phyloP scores from a whole-genome alignment of 2,113 vertebrate species.

The Gulo gulo region DNA sequence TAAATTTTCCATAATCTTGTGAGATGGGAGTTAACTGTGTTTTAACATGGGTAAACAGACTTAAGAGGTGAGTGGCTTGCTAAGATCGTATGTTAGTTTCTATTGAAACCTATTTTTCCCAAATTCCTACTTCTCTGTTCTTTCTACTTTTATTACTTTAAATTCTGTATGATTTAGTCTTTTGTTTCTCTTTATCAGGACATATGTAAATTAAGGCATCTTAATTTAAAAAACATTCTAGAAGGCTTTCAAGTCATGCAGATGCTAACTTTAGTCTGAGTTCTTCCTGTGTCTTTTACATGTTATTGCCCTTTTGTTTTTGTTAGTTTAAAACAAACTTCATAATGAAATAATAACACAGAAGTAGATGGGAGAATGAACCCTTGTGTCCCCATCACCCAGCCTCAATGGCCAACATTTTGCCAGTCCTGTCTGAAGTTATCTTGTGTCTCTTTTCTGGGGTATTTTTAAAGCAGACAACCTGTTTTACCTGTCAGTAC shows the following conservation, averaged over 20 bases:
- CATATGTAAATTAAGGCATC: background rate
- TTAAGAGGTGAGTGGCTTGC: background rate
- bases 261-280: background rate
- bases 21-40: background rate
- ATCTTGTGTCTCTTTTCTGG: background rate
- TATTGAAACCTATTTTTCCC: background rate
- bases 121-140: background rate
- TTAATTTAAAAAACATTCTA: conserved; percentile 21
- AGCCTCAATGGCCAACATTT: background rate
- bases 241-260: conserved; percentile 9
- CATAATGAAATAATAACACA: background rate
- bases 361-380: background rate
- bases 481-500: background rate
- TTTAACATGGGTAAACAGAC: background rate
- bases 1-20: conserved; percentile 41
- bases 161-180: background rate
- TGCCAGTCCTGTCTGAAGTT: background rate
- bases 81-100: background rate
- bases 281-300: background rate
- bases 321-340: background rate
- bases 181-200: background rate
- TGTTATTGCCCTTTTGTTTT: background rate
- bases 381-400: background rate
- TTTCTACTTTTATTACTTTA: background rate
- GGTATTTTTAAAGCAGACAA: conserved; percentile 22